Base-by-base conservation (phyloP, 2,113 vertebrate species). In the Chlamydotis undulata region DNA sequence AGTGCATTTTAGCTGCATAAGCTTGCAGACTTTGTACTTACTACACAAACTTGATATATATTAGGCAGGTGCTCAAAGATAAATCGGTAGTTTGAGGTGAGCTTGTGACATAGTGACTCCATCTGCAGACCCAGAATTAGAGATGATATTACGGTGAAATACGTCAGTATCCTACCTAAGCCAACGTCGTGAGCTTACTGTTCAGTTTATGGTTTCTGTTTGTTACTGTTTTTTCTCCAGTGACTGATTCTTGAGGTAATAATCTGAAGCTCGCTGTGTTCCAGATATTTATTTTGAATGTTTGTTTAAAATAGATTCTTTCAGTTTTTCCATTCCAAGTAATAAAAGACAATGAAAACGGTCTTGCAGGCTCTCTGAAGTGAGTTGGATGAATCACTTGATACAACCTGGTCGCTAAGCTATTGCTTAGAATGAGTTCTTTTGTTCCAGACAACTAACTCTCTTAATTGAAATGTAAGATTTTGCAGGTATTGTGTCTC, bases 391-490 rank as follows among this genome's bases (percentile, higher is more conserved):
- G 96, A 97, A 97, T 97, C 87, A 92, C 64, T 86, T 47, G 29
- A n/a, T 88, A 89, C 2, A 43, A 94, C 76, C 89, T 96, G 93
- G 95, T 97, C 95, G 96, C 96, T 94, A 95, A 97, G 70, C 93
- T 96, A 25, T 95, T 96, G 63, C 92, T 96, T 89, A 93, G 75
- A 94, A 95, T 82, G 83, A 87, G 29, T 91, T 96, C 79, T 93
- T 96, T 95, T 91, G 96, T 97, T 98, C 96, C 96, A 96, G 92
- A 74, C 92, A 97, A 97, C 96, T 97, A 97, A 97, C 82, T 96
- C 65, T 65, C 78, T 97, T 97, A 97, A 98, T 98, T 97, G 97
- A 97, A 97, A 94, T 41, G 29, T 96, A 97, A 75, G 75, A 74
- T 95, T 97, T 95, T 97, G 61, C 95, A 89, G 81, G 61, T 93